Evolutionary conservation across 2,888 invertebrate species (phyloP).

Genomic region (Cryptocheilus praepositus): DNA sequence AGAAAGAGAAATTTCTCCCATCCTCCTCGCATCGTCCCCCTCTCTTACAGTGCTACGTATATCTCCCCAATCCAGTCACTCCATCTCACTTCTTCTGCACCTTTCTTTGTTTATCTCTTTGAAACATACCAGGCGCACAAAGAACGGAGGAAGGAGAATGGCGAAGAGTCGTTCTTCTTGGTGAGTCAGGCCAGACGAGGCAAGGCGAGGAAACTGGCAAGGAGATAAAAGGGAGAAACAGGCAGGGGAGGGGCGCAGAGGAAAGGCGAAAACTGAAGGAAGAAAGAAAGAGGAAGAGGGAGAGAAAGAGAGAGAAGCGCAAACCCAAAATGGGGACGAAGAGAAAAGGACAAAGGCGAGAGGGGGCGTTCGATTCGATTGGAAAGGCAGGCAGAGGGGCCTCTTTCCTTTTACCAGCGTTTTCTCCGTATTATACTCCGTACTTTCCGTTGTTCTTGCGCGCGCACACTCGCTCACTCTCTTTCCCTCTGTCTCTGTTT

Average conservation of each 20-base stretch:
- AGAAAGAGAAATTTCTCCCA: constrained; percentile 46
- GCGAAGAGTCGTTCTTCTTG: constrained; percentile 14
- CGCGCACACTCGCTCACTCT: too few species aligned
- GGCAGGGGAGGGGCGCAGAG: constrained; percentile 26
- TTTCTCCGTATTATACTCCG: constrained; percentile 66
- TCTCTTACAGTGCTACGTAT: constrained; percentile 18
- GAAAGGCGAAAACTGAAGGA: constrained; percentile 16
- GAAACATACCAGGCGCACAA: constrained; percentile 15
- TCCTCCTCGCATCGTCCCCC: constrained; percentile 24
- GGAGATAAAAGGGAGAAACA: constrained; percentile 22
- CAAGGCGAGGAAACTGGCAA: constrained; percentile 19
- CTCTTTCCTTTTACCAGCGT: constrained; percentile 67
- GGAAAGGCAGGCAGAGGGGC: constrained; percentile 68
- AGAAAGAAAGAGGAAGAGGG: constrained; percentile 35
- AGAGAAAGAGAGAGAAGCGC: constrained; percentile 40
- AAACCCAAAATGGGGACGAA: constrained; percentile 67
- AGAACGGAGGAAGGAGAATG: constrained; percentile 26
- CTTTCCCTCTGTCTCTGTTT: too few species aligned
- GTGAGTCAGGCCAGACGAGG: constrained; percentile 20
- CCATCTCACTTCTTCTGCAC: constrained; percentile 9
- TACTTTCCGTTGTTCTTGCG: constrained; percentile 61
- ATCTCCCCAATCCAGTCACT: constrained; percentile 1
- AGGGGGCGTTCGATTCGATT: constrained; percentile 67
- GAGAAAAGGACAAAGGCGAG: constrained; percentile 68
- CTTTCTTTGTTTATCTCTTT: constrained; percentile 19